Percentiles rank a stretch among this genome's conserved stretches.
Evolutionary conservation across 2,797 vertebrate genomes (phyloP).

Genomic region (Sebastes aleutianus): DNA sequence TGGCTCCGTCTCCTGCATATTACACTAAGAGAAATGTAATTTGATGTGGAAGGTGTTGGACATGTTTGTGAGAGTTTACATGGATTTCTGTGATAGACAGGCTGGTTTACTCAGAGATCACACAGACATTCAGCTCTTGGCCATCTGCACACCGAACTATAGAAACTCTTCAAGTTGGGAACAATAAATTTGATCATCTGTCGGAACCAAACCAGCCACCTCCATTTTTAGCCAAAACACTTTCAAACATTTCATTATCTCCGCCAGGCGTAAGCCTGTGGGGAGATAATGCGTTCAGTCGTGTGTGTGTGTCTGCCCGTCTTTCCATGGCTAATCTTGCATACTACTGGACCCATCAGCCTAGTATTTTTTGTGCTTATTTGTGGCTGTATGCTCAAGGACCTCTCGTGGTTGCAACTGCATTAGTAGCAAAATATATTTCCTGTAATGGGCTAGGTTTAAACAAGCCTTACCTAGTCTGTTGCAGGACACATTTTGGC

Average conservation of each 20-base stretch:
- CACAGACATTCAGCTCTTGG: slow-evolving; percentile 11
- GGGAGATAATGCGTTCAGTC: neutral
- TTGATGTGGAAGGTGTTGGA: neutral
- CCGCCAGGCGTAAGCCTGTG: neutral
- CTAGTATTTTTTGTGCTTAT: too few relatives aligned
- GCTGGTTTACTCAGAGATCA: slow-evolving; percentile 42
- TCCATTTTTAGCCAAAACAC: slow-evolving; percentile 1
- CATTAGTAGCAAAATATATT: too few relatives aligned
- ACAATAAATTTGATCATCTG: slow-evolving; percentile 48
- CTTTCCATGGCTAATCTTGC: too few relatives aligned
- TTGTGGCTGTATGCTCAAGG: too few relatives aligned
- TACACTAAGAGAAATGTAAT: neutral
- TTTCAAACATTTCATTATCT: slow-evolving; percentile 31
- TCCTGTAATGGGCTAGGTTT: too few relatives aligned
- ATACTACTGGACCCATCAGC: too few relatives aligned
- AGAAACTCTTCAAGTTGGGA: slow-evolving; percentile 5
- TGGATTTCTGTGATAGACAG: slow-evolving; percentile 33
- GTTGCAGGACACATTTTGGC: too few relatives aligned
- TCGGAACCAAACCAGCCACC: slow-evolving; percentile 9
- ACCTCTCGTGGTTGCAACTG: too few relatives aligned
- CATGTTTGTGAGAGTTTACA: slow-evolving; percentile 27
- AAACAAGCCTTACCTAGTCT: too few relatives aligned
- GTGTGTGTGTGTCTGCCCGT: neutral
- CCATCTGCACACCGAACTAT: slow-evolving; percentile 49
- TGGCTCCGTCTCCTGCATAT: neutral